Evolutionary conservation across 2,113 vertebrate species (phyloP).

Genomic region (Polyodon spathula): DNA sequence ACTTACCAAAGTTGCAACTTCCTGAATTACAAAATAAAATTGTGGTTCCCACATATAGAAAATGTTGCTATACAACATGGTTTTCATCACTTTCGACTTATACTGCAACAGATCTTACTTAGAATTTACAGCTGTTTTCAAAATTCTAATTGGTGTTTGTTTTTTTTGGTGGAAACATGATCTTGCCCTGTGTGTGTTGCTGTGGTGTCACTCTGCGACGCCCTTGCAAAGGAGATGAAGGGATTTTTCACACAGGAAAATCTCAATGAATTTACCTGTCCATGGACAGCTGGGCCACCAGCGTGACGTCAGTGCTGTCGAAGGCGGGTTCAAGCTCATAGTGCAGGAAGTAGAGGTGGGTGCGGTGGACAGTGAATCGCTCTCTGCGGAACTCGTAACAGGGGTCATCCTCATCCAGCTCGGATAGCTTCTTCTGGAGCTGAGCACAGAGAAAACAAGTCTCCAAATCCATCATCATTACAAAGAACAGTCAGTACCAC

Average conservation of each 20-base stretch:
- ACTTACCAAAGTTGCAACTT: no score
- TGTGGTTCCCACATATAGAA: no score
- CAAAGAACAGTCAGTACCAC: no score
- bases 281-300: conserved; percentile 97
- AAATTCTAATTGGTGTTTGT: no score
- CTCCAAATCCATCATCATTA: not conserved
- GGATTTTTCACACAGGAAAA: not conserved
- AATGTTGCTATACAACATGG: no score
- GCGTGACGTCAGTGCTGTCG: conserved; percentile 80
- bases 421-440: conserved; percentile 92
- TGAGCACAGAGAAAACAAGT: conserved; percentile 34
- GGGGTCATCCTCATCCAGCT: conserved; percentile 90
- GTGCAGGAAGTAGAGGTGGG: conserved; percentile 92
- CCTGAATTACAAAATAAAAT: no score
- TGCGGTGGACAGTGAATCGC: conserved; percentile 90
- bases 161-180: no score
- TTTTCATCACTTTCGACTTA: no score
- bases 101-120: no score
- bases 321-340: conserved; percentile 74
- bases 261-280: conserved; percentile 66
- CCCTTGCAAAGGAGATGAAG: no score
- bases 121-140: no score
- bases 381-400: conserved; percentile 96
- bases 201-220: not conserved
- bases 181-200: not conserved